Evolutionary conservation across 1,140 invertebrate species (phyloP).

Genomic region (Brachionus asplanchnoidis): DNA sequence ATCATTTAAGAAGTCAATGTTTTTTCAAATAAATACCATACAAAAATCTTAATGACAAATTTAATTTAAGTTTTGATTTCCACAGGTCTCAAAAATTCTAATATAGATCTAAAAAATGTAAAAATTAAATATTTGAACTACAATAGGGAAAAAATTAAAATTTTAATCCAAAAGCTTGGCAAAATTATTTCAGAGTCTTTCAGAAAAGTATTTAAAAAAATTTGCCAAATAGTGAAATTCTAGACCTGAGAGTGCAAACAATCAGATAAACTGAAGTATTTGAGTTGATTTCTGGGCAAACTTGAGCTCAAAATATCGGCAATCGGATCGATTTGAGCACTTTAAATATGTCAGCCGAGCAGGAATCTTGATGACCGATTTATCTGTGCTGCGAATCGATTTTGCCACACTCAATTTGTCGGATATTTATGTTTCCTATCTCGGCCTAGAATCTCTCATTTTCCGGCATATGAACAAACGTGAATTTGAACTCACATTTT

Average conservation of each 20-base stretch:
- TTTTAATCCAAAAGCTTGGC: too few relatives aligned
- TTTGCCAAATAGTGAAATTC: not conserved
- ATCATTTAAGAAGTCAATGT: too few relatives aligned
- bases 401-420: not conserved
- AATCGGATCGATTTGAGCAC: not conserved
- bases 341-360: not conserved
- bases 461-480: conserved; percentile 32
- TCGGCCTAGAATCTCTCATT: not conserved
- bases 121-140: too few relatives aligned
- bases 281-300: not conserved
- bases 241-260: not conserved
- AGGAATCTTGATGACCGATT: not conserved
- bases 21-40: too few relatives aligned
- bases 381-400: not conserved
- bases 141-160: too few relatives aligned
- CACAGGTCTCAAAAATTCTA: too few relatives aligned
- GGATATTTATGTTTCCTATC: conserved; percentile 18
- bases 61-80: too few relatives aligned
- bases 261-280: not conserved
- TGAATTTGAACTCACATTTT: not conserved
- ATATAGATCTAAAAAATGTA: too few relatives aligned
- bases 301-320: not conserved
- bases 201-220: too few relatives aligned
- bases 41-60: too few relatives aligned
- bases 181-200: too few relatives aligned